Evolutionary conservation across 2,888 invertebrate genomes (phyloP), one percentile per base, ranked within the genome.

Genomic region (Rhodophaea formosa): DNA sequence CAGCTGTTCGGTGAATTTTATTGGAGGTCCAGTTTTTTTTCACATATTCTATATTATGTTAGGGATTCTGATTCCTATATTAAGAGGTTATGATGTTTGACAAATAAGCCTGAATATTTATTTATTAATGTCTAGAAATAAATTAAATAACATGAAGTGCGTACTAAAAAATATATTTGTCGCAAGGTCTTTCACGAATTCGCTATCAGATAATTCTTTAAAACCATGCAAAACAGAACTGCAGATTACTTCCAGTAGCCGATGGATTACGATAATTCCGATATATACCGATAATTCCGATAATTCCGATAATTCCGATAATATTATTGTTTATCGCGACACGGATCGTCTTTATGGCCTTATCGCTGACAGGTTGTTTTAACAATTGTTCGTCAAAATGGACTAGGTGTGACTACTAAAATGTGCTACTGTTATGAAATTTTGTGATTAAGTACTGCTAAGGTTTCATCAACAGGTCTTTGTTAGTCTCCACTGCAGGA

Each of bases 181-280:
- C 5, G 23, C 23, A 23, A 23, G 23, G 39, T 12, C 39, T n/a
- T 39, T n/a, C 10, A 39, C 12, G n/a, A 39, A 8, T 39, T 39
- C 10, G 10, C n/a, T 46, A 46, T 46, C 23, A 46, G 46, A 46
- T 46, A 16, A 46, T 23, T 8, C 17, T 39, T 15, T 52, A 3
- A 43, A 53, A 29, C 29, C 29, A 29, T 30, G 30, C 23, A 30
- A n/a, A 30, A 30, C 47, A 47, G 10, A 29, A 29, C 46, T 32
- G 23, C 14, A 47, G 47, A 47, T 47, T 47, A 47, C 7, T n/a
- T 3, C 47, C 47, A 30, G 47, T 47, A 47, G 47, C 23, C n/a
- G 12, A 17, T 47, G 47, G 47, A 47, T 47, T 47, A 47, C 47
- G 47, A 47, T 47, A 47, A 47, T 47, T 29, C 47, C 35, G 35